phyloP scores from a whole-genome alignment of 2,888 invertebrate species.

The Xanthostigma xanthostigma region DNA sequence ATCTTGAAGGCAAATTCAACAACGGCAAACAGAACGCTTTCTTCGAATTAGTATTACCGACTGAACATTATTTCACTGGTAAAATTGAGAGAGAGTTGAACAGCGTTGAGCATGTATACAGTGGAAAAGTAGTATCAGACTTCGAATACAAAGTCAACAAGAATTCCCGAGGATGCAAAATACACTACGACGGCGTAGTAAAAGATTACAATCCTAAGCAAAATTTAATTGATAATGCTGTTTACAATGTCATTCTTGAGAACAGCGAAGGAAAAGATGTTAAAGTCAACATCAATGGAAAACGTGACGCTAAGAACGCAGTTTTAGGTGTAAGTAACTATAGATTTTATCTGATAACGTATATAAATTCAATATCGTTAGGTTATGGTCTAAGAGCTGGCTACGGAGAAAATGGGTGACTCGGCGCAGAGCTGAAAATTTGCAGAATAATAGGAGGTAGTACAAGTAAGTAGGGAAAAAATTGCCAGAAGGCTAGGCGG shows the following conservation, averaged over 20 bases:
- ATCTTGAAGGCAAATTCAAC: slow-evolving; percentile 26
- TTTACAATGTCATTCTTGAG: slow-evolving; percentile 27
- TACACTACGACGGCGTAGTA: slow-evolving; percentile 23
- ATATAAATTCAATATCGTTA: too few relatives aligned
- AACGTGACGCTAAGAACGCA: slow-evolving; percentile 21
- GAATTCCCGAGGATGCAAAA: slow-evolving; percentile 28
- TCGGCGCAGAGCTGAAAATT: too few relatives aligned
- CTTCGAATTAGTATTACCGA: slow-evolving; percentile 34
- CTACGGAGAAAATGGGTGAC: too few relatives aligned
- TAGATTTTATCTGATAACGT: background rate
- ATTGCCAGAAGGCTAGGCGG: too few relatives aligned
- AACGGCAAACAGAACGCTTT: slow-evolving; percentile 31
- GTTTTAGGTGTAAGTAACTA: slow-evolving; percentile 5
- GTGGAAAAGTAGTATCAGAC: slow-evolving; percentile 19
- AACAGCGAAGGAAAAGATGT: slow-evolving; percentile 32
- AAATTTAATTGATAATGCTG: slow-evolving; percentile 27
- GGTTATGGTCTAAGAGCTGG: too few relatives aligned
- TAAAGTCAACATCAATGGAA: slow-evolving; percentile 24
- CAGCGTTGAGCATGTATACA: slow-evolving; percentile 18
- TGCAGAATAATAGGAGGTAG: too few relatives aligned
- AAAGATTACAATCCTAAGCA: slow-evolving; percentile 30
- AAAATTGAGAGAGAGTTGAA: slow-evolving; percentile 24
- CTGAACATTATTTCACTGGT: slow-evolving; percentile 28
- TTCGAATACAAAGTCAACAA: slow-evolving; percentile 28
- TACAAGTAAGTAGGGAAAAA: too few relatives aligned